Evolutionary conservation across 2,797 vertebrate species (phyloP).

Genomic region (Tamandua tetradactyla): DNA sequence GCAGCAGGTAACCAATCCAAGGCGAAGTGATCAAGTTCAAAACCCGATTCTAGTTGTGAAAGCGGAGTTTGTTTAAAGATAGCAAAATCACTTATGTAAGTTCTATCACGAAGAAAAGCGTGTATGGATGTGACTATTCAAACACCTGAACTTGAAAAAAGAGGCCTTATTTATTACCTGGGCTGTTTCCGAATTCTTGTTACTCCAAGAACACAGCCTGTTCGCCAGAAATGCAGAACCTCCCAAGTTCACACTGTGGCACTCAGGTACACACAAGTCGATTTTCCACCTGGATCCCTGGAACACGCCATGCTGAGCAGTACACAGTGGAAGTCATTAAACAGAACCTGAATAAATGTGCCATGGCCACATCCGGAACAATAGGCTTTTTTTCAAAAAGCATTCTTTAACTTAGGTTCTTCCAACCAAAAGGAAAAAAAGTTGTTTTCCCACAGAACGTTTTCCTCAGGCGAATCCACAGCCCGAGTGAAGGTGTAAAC

Average conservation of each 20-base stretch:
- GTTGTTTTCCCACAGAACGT: slow-evolving; percentile 65
- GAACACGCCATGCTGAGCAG: slow-evolving; percentile 57
- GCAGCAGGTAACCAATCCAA: slow-evolving; percentile 50
- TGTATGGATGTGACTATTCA: slow-evolving; percentile 6
- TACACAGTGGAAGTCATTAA: slow-evolving; percentile 63
- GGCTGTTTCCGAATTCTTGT: slow-evolving; percentile 51
- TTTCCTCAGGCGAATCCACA: slow-evolving; percentile 22
- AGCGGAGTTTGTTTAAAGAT: slow-evolving; percentile 10
- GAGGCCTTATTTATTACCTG: neutral
- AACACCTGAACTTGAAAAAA: slow-evolving; percentile 46
- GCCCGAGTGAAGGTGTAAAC: slow-evolving; percentile 13
- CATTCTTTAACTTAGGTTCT: slow-evolving; percentile 16
- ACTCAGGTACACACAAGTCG: slow-evolving; percentile 18
- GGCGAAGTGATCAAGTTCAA: slow-evolving; percentile 51
- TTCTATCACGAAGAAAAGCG: neutral
- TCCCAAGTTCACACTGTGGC: slow-evolving; percentile 31
- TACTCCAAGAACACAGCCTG: slow-evolving; percentile 59
- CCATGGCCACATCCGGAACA: slow-evolving; percentile 69
- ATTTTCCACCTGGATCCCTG: slow-evolving; percentile 47
- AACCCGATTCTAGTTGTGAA: slow-evolving; percentile 27
- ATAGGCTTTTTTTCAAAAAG: neutral
- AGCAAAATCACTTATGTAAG: neutral
- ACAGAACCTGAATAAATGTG: slow-evolving; percentile 42
- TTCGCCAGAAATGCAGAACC: slow-evolving; percentile 58
- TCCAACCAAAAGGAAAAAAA: slow-evolving; percentile 10